Evolutionary conservation across 2,113 vertebrate genomes (phyloP), one percentile per base, ranked within the genome.

Genomic region (Nothobranchius kuhntae): DNA sequence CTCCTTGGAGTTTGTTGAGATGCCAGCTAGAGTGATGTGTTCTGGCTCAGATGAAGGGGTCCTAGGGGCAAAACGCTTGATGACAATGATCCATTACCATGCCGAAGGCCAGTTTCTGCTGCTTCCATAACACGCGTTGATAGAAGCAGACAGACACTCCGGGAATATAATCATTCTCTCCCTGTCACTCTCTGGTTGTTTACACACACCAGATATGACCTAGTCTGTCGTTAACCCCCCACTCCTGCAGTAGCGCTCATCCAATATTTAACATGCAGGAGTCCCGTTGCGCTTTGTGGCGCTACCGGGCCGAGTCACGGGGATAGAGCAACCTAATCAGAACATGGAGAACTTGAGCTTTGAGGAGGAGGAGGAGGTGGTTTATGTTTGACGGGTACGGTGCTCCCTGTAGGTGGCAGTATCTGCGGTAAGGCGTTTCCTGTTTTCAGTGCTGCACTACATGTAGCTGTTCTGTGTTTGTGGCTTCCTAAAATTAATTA

Each of bases 21-120:
- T 64, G 73, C 60, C 30, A 12, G 44, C 46, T 53, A 67, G 51
- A 81, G 44, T 61, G 71, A 82, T 78, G 50, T 61, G 13, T 66
- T 73, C 44, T 62, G 63, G 67, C 76, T 74, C 59, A 50, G 67
- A 79, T 81, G 57, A 54, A 61, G 74, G 51, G 65, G 46, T 64
- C 77, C 77, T 69, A 42, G 73, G 62, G 70, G 80, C 78, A 48
- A 35, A 35, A 30, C 46, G 42, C 53, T 35, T 9, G 53, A 45
- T 74, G 78, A 77, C 70, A 69, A n/a, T 70, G 78, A 85, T 82
- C 65, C 57, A 81, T 77, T 62, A 68, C 48, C 17, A 38, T 26
- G 35, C 45, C n/a, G 52, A 62, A 64, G 64, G 53, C 56, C 59
- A 30, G 46, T 51, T 73, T 57, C 56, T 55, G 59, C 1, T 15